These are phyloP conservation scores for Hippolais icterina DNA, from an alignment of 2,113 vertebrate species.

Conservation along the genomic window DNA sequence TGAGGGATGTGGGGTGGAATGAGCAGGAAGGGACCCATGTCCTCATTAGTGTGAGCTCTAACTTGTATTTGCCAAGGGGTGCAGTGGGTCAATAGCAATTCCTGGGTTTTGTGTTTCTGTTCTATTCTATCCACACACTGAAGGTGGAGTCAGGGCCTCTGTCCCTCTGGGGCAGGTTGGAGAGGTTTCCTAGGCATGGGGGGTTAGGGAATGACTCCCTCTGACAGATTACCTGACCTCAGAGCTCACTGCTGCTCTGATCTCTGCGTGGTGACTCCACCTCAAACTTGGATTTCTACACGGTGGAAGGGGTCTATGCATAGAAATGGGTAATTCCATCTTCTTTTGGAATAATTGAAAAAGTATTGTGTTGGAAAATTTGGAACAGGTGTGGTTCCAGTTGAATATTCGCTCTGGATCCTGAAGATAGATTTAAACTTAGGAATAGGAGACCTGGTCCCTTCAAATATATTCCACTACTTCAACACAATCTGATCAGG, in stretches of 20 bases:
- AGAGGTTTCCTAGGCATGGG: background rate
- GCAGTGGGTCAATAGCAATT: background rate
- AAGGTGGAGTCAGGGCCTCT: background rate
- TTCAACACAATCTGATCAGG: background rate
- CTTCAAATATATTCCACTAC: background rate
- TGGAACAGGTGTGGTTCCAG: background rate
- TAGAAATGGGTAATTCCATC: background rate
- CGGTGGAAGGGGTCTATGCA: background rate
- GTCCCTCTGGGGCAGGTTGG: background rate
- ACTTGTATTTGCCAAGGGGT: background rate
- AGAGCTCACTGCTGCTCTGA: background rate
- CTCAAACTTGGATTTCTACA: background rate
- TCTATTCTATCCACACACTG: background rate
- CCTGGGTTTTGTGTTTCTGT: background rate
- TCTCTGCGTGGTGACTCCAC: background rate
- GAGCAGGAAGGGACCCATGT: background rate
- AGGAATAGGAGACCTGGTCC: background rate
- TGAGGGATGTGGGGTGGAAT: background rate
- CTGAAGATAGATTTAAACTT: background rate
- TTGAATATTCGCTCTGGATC: background rate
- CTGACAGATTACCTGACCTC: accelerated
- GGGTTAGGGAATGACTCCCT: background rate
- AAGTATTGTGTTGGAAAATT: background rate
- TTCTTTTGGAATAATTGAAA: background rate
- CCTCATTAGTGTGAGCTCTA: background rate